These are phyloP conservation scores for Bombyx mori DNA, from an alignment of 1,140 invertebrate genomes.

Conservation along the genomic window DNA sequence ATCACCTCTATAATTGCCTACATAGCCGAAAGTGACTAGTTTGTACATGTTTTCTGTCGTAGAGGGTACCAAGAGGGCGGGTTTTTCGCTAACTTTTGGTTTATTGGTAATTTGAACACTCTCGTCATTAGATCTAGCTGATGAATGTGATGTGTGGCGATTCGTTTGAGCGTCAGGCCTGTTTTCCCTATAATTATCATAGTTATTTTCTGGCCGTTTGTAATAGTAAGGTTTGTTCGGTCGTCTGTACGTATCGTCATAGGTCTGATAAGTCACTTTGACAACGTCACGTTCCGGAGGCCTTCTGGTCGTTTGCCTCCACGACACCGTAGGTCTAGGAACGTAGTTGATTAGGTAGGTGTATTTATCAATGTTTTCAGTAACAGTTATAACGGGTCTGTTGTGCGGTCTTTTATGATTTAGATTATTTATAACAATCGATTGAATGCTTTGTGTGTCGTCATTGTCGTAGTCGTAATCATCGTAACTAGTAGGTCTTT, in stretches of 20 bases:
- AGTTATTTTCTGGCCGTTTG: constrained; percentile 42
- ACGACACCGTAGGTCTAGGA: constrained; percentile 54
- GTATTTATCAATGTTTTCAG: constrained; percentile 61
- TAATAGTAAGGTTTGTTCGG: constrained; percentile 55
- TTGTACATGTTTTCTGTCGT: constrained; percentile 19
- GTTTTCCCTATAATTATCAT: constrained; percentile 34
- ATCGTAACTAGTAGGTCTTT: constrained; percentile 28
- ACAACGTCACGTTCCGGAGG: constrained; percentile 48
- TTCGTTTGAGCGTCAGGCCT: constrained; percentile 22
- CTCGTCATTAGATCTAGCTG: constrained; percentile 50
- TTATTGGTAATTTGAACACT: constrained; percentile 18
- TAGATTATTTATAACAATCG: constrained; percentile 52
- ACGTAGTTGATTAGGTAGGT: constrained; percentile 65
- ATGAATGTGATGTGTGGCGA: constrained; percentile 28
- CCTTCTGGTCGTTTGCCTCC: constrained; percentile 44
- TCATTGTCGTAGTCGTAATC: constrained; percentile 46
- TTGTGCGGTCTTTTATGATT: constrained; percentile 52
- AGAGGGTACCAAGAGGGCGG: constrained; percentile 23
- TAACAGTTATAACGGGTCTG: constrained; percentile 57
- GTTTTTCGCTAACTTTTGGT: constrained; percentile 24
- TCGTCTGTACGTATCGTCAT: constrained; percentile 60
- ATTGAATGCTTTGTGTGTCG: constrained; percentile 52
- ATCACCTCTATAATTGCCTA: constrained; percentile 20
- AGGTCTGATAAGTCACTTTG: constrained; percentile 61
- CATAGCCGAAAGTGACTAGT: constrained; percentile 21